Evolutionary conservation across 2,113 vertebrate genomes (phyloP), one percentile per base, ranked within the genome.

Genomic region (Abramis brama): DNA sequence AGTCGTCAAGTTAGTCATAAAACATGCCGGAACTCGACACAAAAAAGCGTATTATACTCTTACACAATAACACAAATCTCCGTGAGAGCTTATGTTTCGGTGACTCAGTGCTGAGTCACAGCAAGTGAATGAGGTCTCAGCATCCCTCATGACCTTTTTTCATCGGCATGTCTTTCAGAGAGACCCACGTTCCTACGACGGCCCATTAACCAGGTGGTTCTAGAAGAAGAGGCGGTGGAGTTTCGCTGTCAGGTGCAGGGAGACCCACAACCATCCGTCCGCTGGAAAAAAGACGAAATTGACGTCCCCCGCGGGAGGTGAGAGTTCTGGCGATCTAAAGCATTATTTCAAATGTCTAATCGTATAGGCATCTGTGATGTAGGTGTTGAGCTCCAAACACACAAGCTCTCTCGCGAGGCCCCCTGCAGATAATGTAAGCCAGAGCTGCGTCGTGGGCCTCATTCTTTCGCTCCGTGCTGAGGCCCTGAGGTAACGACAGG

Each of bases 181-280:
- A 96, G 98, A 82, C 98, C 98, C 64, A 97, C 97, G 21, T 99
- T 99, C 93, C 95, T 97, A 90, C 96, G 96, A 87, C 94, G 97
- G 89, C 98, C 98, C 33, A 99, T 99, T 91, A 99, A 99, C 95
- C 98, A 99, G 93, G 97, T 99, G 93, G 96, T 99, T 79, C 93
- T 99, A 92, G 98, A 99, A 87, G 97, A 99, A 76, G 98, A 99
- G 90, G 91, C 91, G 0, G 96, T 99, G 89, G 98, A 99, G 93
- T 99, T 99, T 86, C 96, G 97, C 50, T 99, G 98, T 94, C 97
- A 99, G 91, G 97, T 98, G 83, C 97, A 98, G 90, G 98, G 98
- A 47, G 98, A 99, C 92, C 98, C 97, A 64, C 97, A 94, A 81
- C 98, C 98, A 68, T 97, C 97, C 0, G 96, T 99, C 15, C 96